These are phyloP conservation scores for Drosophila sechellia DNA, from an alignment of 1,140 invertebrate species.

Conservation along the genomic window DNA sequence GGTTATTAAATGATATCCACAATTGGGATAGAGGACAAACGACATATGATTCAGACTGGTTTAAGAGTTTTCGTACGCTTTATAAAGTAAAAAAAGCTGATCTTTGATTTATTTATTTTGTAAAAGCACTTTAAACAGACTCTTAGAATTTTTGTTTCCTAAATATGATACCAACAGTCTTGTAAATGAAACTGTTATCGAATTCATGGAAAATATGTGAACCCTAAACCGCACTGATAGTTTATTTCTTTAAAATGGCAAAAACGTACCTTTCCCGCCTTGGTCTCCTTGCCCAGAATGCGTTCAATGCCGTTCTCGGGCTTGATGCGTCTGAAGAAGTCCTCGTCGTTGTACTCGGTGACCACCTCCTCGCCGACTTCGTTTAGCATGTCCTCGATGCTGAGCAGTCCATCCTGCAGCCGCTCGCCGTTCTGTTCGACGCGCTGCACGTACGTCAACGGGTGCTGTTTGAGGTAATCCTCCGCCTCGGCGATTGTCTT, in stretches of 20 bases:
- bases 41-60: too few relatives aligned
- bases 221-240: too few relatives aligned
- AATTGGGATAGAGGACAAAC: too few relatives aligned
- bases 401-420: constrained; percentile 38
- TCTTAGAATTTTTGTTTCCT: too few relatives aligned
- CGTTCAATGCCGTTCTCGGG: constrained; percentile 75
- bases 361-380: constrained; percentile 15
- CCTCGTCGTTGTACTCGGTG: constrained; percentile 46
- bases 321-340: constrained; percentile 60
- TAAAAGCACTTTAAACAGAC: too few relatives aligned
- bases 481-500: constrained; percentile 77
- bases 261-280: constrained; percentile 65
- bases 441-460: constrained; percentile 69
- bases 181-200: too few relatives aligned
- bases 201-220: too few relatives aligned
- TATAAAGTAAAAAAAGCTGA: too few relatives aligned
- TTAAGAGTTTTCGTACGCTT: too few relatives aligned
- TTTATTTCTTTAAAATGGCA: too few relatives aligned
- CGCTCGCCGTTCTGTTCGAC: constrained; percentile 60
- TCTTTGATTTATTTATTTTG: too few relatives aligned
- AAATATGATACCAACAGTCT: too few relatives aligned
- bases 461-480: constrained; percentile 76
- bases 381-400: constrained; percentile 48
- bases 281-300: constrained; percentile 72
- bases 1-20: neutral